Base-by-base conservation (phyloP, 1,140 invertebrate genomes). In the Melanaphis sacchari region DNA sequence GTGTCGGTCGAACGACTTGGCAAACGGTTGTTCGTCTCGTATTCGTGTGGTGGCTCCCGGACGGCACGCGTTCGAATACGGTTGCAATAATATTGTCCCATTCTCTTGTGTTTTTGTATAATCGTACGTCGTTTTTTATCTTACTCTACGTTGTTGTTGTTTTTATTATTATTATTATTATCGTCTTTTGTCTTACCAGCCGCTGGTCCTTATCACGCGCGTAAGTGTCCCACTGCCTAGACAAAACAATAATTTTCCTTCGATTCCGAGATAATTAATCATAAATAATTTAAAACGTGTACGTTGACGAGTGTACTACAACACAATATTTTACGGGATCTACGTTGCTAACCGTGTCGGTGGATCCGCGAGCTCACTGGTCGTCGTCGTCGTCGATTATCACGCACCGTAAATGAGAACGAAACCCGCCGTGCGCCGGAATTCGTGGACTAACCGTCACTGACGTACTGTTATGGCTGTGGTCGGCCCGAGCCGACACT, bases 401-500 rank as follows among this genome's bases (percentile, higher is more conserved):
- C 84, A 18, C 84, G 9, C 54, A 38, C 26, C 36, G 52, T 89
- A 54, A 89, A 89, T 89, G 88, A 89, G 76, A 92, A 49, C 40
- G n/a, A 84, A 26, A 84, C 11, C 43, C n/a, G 46, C n/a, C 41
- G 76, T 24, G 6, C 41, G 22, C n/a, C 76, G 81, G 31, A 52
- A 52, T 93, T 93, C 81, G 43, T 85, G 46, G 43, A 93, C n/a
- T 41, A 84, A 93, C 91, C 76, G 91, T 85, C 66, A 54, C 18
- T 84, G 81, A 84, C 81, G 66, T 84, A 1, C 81, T 93, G 94
- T 90, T 94, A 98, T 98, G 97, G 97, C 97, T 97, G 97, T 96
- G 96, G 97, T 96, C 96, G 97, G 96, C 95, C 97, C 96, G 95
- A 97, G 97, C 96, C 96, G 97, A 96, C 97, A 97, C 97, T 97